These are phyloP conservation scores for Cinara cedri DNA, from an alignment of 2,888 invertebrate species.

Conservation along the genomic window DNA sequence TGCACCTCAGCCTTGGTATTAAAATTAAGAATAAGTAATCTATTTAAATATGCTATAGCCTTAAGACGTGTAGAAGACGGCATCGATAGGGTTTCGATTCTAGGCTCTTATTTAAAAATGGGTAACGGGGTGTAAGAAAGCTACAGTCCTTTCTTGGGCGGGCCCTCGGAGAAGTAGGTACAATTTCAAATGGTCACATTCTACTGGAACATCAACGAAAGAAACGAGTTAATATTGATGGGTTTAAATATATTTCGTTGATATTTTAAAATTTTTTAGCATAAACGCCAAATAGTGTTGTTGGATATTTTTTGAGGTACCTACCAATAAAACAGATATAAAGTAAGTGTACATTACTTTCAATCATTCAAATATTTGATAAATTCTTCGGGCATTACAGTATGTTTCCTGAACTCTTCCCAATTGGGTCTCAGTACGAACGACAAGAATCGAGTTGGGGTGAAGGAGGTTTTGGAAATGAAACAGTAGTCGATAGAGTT, in stretches of 20 bases:
- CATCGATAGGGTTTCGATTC: constrained; percentile 42
- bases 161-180: constrained; percentile 28
- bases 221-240: constrained; percentile 22
- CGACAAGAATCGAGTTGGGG: constrained; percentile 59
- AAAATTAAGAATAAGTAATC: constrained; percentile 54
- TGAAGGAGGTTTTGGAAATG: constrained; percentile 67
- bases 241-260: constrained; percentile 1
- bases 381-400: not conserved
- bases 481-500: constrained; percentile 84
- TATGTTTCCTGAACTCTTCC: constrained; percentile 41
- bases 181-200: constrained; percentile 17
- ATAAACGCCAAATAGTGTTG: not conserved
- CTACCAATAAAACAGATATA: not conserved
- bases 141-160: constrained; percentile 43
- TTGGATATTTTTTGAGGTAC: not conserved
- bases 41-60: constrained; percentile 35
- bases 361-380: not conserved
- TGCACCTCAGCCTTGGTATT: constrained; percentile 46
- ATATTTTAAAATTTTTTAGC: not conserved
- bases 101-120: constrained; percentile 45
- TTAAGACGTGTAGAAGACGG: constrained; percentile 48
- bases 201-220: not conserved
- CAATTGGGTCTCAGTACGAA: constrained; percentile 40
- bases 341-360: not conserved
- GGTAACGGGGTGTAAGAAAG: constrained; percentile 21